These are phyloP conservation scores for Papilio dardanus DNA, from an alignment of 1,140 invertebrate genomes.

Conservation along the genomic window DNA sequence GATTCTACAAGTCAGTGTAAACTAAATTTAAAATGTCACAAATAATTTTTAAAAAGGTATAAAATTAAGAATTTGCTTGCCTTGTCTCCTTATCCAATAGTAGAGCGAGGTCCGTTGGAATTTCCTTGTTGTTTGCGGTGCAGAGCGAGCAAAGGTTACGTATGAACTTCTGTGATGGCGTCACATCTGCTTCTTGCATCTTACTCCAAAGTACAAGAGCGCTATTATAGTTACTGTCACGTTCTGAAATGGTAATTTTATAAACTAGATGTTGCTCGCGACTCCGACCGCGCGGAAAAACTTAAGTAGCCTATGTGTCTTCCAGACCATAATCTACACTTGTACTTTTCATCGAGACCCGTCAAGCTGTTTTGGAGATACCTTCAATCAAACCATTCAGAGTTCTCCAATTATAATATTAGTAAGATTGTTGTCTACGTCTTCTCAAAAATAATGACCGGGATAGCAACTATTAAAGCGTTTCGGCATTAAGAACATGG, in stretches of 20 bases:
- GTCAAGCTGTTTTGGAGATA: no score
- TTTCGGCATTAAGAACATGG: no score
- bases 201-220: slow-evolving; percentile 72
- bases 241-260: slow-evolving; percentile 81
- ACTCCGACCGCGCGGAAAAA: no score
- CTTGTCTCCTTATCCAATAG: slow-evolving; percentile 55
- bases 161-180: slow-evolving; percentile 67
- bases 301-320: no score
- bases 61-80: slow-evolving; percentile 65
- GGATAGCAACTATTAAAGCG: no score
- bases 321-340: no score
- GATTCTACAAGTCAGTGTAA: slow-evolving; percentile 25
- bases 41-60: slow-evolving; percentile 61
- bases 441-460: no score
- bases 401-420: no score
- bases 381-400: no score
- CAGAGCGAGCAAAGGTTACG: slow-evolving; percentile 62
- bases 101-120: slow-evolving; percentile 60
- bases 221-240: slow-evolving; percentile 68
- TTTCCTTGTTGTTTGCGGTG: slow-evolving; percentile 64
- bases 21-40: neutral
- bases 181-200: slow-evolving; percentile 75
- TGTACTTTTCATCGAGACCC: no score
- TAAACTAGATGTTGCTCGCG: no score
- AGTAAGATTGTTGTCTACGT: no score